Evolutionary conservation across 2,888 invertebrate species (phyloP), one percentile per base, ranked within the genome.

Genomic region (Lasioglossum zephyrum): DNA sequence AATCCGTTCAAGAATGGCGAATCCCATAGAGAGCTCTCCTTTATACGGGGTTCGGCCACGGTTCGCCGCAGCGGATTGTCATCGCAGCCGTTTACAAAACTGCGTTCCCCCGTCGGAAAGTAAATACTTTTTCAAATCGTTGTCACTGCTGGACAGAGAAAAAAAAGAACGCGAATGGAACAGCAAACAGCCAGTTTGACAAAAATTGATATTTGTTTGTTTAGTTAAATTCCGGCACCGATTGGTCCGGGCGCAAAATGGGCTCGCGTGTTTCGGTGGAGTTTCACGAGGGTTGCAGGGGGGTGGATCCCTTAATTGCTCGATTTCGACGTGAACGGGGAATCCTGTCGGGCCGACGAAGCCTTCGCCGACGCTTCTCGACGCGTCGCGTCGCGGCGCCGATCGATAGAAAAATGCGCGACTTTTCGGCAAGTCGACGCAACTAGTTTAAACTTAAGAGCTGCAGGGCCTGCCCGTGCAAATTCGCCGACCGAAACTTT

Each of bases 341-440:
- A 36, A 69, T 60, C 74, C 22, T 31, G 75, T 57, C 82, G 39
- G 72, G 31, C 75, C 39, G 70, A 18, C 41, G 60, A 31, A 63
- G 60, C 31, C 60, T 63, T 63, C 60, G 26, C 31, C 60, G 60
- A 26, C 60, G 60, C 60, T 63, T 63, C 60, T 63, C 60, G 60
- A 63, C 60, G 60, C 60, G 60, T 44, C 81, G 81, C 81, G 82
- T 57, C 82, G 72, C 39, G n/a, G 60, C n/a, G 66, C 39, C 75
- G 80, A 80, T 85, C 85, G 80, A 85, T 86, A 80, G 13, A 86
- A 81, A 86, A 86, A 86, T 77, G 85, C 73, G 77, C 86, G 77
- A 86, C 77, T 85, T 85, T 81, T 81, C 75, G 85, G 70, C 57
- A 85, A 85, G 74, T 81, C 81, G 77, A 77, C 81, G 85, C 85